phyloP scores from a whole-genome alignment of 2,113 vertebrate species.

The Prunella himalayana region DNA sequence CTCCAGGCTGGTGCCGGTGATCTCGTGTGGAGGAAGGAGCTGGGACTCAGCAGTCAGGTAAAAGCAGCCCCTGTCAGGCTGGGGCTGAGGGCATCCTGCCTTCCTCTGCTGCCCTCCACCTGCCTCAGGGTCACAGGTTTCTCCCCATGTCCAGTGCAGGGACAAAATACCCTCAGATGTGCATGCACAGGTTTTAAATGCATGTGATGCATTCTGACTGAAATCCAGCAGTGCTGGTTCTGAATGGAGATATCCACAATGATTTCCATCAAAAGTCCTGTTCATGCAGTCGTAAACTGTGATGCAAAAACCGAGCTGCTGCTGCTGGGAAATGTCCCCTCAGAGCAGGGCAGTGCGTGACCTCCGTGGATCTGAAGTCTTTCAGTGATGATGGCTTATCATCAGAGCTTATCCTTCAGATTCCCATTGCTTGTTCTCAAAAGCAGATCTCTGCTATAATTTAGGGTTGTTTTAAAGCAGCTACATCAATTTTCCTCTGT shows the following conservation, averaged over 20 bases:
- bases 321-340: neutral
- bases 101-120: neutral
- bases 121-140: neutral
- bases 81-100: neutral
- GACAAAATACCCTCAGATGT: neutral
- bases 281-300: neutral
- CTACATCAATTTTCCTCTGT: neutral
- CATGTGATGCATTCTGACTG: neutral
- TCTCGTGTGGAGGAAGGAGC: neutral
- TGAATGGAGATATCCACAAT: neutral
- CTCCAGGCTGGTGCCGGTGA: accelerated
- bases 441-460: neutral
- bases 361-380: neutral
- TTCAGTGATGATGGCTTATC: neutral
- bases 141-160: neutral
- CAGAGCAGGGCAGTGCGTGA: accelerated
- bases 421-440: neutral
- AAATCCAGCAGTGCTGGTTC: neutral
- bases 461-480: neutral
- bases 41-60: neutral
- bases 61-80: neutral
- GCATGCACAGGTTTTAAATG: neutral
- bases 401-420: neutral
- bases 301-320: neutral
- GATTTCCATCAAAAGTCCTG: neutral